Conservation (phyloP, 2,797 vertebrate genomes). For the Phyllotis vaccarum region DNA sequence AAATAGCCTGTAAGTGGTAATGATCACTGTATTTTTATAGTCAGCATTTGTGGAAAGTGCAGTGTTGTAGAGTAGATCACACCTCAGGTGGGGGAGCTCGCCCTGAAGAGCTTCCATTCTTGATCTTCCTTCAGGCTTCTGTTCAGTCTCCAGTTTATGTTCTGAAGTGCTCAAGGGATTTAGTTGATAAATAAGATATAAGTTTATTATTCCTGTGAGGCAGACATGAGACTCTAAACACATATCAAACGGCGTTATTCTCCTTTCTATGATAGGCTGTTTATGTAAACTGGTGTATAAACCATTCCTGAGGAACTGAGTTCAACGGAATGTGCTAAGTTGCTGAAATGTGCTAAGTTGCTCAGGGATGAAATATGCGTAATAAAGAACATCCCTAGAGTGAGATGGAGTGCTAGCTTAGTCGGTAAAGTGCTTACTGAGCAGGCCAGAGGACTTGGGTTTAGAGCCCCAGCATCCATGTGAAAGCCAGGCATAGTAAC, state of each 20-base stretch:
- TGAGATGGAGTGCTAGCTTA: not conserved
- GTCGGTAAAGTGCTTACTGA: not conserved
- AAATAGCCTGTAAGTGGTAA: not conserved
- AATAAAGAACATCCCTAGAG: conserved; percentile 9
- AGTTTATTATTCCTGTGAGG: not conserved
- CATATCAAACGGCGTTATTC: conserved; percentile 51
- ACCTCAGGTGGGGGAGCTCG: not conserved
- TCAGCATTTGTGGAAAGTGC: not conserved
- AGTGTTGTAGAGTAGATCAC: not conserved
- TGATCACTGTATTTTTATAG: not conserved
- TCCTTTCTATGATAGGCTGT: conserved; percentile 7
- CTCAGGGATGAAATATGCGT: not conserved
- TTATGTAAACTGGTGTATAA: not conserved
- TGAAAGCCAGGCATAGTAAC: not conserved
- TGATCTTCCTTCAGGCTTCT: not conserved
- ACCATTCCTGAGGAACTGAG: conserved; percentile 8
- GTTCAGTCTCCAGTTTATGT: not conserved
- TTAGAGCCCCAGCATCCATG: not conserved
- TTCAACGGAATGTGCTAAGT: not conserved
- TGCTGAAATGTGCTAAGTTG: conserved; percentile 36
- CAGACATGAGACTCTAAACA: conserved; percentile 2
- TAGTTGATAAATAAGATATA: not conserved
- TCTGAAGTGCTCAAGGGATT: not conserved
- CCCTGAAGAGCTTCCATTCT: conserved; percentile 20
- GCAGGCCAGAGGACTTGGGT: not conserved